A percentile compares a stretch with the other conserved stretches of the same genome.
phyloP scores from a whole-genome alignment of 2,888 invertebrate species.

The Opisthograptis luteolata region DNA sequence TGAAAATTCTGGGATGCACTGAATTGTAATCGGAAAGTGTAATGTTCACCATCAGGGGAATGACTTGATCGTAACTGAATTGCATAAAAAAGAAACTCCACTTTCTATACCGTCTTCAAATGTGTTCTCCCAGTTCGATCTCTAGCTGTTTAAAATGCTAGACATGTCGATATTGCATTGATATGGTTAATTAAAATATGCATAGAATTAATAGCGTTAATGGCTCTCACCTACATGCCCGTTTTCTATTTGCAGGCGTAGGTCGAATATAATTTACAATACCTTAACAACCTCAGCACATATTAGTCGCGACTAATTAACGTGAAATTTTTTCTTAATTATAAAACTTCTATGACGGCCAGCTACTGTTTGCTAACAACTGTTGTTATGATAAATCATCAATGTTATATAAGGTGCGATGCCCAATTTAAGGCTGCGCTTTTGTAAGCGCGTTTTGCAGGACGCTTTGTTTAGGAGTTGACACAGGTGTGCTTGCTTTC shows the following conservation, averaged over 20 bases:
- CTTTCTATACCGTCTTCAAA: constrained; percentile 5
- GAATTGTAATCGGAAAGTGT: too few relatives aligned
- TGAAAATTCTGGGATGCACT: too few relatives aligned
- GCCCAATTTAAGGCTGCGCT: not conserved
- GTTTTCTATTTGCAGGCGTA: constrained; percentile 35
- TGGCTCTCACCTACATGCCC: constrained; percentile 26
- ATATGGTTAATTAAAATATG: constrained; percentile 18
- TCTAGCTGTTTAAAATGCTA: constrained; percentile 11
- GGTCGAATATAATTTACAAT: constrained; percentile 37
- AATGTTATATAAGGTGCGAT: constrained; percentile 2
- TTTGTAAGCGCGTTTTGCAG: not conserved
- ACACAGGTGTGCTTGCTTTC: too few relatives aligned
- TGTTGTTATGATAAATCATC: constrained; percentile 8
- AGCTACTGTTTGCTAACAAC: constrained; percentile 34
- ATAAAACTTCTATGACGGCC: constrained; percentile 21
- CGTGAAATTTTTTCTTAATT: constrained; percentile 29
- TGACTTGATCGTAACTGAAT: too few relatives aligned
- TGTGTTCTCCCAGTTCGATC: not conserved
- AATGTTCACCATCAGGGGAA: too few relatives aligned
- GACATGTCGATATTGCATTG: constrained; percentile 5
- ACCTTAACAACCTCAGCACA: constrained; percentile 23
- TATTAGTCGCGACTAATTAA: constrained; percentile 21
- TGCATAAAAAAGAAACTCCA: too few relatives aligned
- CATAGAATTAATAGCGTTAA: constrained; percentile 17
- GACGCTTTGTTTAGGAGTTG: too few relatives aligned